Evolutionary conservation across 2,113 vertebrate genomes (phyloP).

Genomic region (Macrotus californicus): DNA sequence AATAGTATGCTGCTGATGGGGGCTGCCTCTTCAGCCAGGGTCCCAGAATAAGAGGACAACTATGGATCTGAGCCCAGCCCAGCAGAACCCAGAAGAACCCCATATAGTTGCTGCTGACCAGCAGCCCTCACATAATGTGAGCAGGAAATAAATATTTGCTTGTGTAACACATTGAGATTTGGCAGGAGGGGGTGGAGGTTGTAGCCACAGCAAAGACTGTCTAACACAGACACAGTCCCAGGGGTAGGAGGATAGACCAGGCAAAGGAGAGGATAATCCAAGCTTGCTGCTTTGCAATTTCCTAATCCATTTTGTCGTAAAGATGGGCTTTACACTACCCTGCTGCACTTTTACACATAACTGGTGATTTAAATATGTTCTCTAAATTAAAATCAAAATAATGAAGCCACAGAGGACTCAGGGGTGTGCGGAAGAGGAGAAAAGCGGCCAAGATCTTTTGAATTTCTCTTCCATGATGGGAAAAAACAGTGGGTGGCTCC

Average conservation of each 20-base stretch:
- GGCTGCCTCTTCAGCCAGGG: neutral
- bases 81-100: neutral
- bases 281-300: slow-evolving; percentile 5
- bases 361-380: slow-evolving; percentile 24
- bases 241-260: neutral
- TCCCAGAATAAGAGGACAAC: neutral
- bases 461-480: neutral
- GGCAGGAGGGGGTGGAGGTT: neutral
- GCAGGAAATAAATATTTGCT: neutral
- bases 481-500: neutral
- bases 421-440: neutral
- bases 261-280: neutral
- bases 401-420: slow-evolving; percentile 11
- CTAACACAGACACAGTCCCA: neutral
- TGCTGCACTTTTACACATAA: neutral
- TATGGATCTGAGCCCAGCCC: neutral
- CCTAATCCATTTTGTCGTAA: neutral
- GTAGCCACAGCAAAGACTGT: neutral
- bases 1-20: neutral
- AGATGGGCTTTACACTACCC: neutral
- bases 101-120: neutral
- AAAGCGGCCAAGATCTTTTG: neutral
- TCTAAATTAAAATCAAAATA: slow-evolving; percentile 43
- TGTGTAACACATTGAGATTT: neutral
- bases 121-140: neutral